A percentile compares a stretch with the other conserved stretches of the same genome.
phyloP scores from a whole-genome alignment of 2,113 vertebrate genomes.

The Ceyx melanurus region DNA sequence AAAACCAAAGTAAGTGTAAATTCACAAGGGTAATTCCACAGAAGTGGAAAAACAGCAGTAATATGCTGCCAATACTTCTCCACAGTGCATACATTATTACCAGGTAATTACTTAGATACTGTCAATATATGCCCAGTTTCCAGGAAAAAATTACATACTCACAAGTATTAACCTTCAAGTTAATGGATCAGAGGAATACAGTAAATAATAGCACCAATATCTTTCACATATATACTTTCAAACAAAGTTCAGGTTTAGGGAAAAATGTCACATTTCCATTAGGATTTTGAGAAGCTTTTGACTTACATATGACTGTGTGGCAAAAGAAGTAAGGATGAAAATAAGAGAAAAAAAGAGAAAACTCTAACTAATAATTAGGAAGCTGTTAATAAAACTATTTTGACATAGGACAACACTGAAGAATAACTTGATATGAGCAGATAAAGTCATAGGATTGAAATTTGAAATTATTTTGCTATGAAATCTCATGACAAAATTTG shows the following conservation, averaged over 20 bases:
- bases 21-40: background rate
- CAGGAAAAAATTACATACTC: background rate
- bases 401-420: background rate
- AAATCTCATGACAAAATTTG: background rate
- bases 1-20: slow-evolving; percentile 16
- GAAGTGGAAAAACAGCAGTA: background rate
- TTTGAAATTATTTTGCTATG: background rate
- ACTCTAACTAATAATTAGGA: background rate
- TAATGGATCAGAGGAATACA: background rate
- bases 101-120: background rate
- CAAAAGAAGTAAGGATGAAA: background rate
- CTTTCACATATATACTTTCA: background rate
- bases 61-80: background rate
- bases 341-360: background rate
- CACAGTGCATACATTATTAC: background rate
- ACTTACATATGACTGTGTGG: background rate
- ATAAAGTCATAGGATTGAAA: background rate
- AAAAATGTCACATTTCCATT: background rate
- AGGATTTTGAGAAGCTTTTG: background rate
- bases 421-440: background rate
- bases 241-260: background rate
- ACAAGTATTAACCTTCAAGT: background rate
- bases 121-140: background rate
- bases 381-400: background rate
- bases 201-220: background rate